Conservation (phyloP, 2,888 invertebrate species). For the Bruchidius siliquastri region DNA sequence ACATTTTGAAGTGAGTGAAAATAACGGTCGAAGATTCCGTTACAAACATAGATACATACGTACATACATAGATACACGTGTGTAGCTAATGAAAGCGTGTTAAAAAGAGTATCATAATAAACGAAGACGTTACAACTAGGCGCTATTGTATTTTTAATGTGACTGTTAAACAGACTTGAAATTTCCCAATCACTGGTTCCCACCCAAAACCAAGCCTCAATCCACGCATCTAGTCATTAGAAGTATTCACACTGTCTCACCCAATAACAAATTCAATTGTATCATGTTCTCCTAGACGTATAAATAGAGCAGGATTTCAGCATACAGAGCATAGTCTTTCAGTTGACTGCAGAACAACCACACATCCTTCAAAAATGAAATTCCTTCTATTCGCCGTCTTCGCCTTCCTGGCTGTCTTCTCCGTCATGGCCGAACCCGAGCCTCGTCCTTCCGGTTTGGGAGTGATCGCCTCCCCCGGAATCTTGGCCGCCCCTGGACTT, state of each 20-base stretch:
- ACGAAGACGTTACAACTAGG: no score
- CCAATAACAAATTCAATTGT: neutral
- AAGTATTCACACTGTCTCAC: neutral
- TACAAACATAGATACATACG: no score
- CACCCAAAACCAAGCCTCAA: neutral
- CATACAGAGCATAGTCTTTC: neutral
- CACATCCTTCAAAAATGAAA: slow-evolving; percentile 22
- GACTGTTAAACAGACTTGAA: no score
- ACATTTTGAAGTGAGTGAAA: no score
- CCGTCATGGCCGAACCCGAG: slow-evolving; percentile 12
- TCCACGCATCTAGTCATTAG: neutral
- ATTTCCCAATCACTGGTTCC: no score
- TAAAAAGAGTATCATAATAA: no score
- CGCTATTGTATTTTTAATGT: no score
- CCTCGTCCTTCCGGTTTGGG: slow-evolving; percentile 6
- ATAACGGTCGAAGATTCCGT: no score
- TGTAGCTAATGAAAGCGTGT: no score
- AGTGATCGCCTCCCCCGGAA: slow-evolving; percentile 2
- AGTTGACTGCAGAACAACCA: neutral
- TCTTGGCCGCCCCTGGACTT: neutral
- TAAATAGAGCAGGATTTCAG: neutral
- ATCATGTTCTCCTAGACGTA: neutral
- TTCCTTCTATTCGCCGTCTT: slow-evolving; percentile 24
- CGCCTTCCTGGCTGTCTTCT: slow-evolving; percentile 23
- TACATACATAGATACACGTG: no score